Percentiles rank a stretch among this genome's conserved stretches.
Conservation (phyloP, 2,888 invertebrate species). For the Stegophylla sp. region DNA sequence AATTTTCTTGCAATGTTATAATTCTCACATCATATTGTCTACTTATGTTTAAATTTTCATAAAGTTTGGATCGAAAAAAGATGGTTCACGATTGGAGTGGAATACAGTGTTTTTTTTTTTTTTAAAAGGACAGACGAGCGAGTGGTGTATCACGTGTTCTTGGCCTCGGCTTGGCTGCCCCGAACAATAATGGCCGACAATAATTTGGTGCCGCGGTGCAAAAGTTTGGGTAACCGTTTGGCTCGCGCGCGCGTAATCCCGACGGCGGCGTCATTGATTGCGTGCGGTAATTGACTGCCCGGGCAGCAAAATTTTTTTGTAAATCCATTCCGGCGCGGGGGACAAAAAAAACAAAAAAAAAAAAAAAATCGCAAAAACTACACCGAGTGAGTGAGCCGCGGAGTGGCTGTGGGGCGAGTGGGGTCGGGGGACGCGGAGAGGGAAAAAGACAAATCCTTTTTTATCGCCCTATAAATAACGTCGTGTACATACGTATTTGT, state of each 20-base stretch:
- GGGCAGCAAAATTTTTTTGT: conserved; percentile 40
- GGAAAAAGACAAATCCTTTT: conserved; percentile 56
- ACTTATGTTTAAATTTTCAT: no score
- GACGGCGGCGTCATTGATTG: conserved; percentile 54
- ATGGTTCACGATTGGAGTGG: background rate
- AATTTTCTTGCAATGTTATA: no score
- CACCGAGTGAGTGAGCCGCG: background rate
- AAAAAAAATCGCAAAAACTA: conserved; percentile 30
- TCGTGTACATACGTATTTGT: conserved; percentile 56
- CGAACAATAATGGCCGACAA: conserved; percentile 19
- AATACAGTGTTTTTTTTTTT: background rate
- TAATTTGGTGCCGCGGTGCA: background rate
- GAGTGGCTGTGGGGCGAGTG: background rate
- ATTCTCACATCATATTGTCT: no score
- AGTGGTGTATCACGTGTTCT: no score
- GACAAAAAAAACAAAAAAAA: conserved; percentile 1
- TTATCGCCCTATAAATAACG: conserved; percentile 59
- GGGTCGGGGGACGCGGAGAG: no score
- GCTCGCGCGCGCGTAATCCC: conserved; percentile 27
- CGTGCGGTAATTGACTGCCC: conserved; percentile 54
- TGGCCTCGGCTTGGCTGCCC: no score
- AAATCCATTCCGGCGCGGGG: conserved; percentile 50
- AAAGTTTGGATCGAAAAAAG: no score
- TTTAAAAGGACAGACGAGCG: no score
- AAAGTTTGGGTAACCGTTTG: conserved; percentile 53